phyloP scores from a whole-genome alignment of 2,113 vertebrate species.

The Cichladusa arquata region DNA sequence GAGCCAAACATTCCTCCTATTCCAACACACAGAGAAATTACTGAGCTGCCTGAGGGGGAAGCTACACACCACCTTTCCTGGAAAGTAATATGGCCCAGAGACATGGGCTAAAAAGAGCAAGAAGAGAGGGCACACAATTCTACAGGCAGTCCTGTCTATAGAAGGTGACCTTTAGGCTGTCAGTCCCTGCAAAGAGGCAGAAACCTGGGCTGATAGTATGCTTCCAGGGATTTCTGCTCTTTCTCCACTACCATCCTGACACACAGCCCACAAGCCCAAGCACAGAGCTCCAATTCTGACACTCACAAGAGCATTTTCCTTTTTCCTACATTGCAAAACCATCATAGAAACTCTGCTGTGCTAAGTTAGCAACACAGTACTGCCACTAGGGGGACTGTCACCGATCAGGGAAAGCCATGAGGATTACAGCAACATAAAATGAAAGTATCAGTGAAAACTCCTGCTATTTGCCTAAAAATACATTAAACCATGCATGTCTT shows the following conservation, averaged over 20 bases:
- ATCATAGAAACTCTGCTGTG: background rate
- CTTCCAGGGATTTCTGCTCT: background rate
- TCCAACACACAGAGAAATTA: background rate
- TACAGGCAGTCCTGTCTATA: background rate
- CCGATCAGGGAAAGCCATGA: background rate
- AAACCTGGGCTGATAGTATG: background rate
- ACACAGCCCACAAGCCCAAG: fast-evolving
- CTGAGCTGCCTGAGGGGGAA: background rate
- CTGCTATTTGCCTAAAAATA: background rate
- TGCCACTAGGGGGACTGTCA: background rate
- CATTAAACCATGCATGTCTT: background rate
- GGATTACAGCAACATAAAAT: background rate
- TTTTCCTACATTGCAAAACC: background rate
- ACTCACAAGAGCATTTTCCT: background rate
- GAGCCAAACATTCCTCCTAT: background rate
- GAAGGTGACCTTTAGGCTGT: background rate
- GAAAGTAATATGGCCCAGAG: background rate
- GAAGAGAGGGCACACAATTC: background rate
- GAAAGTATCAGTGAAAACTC: background rate
- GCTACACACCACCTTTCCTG: background rate
- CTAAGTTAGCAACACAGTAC: background rate
- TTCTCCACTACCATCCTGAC: background rate
- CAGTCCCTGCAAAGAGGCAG: background rate
- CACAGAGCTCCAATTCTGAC: background rate
- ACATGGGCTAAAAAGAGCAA: background rate